Conservation (phyloP, 2,113 vertebrate species). For the Odocoileus hemionus region DNA sequence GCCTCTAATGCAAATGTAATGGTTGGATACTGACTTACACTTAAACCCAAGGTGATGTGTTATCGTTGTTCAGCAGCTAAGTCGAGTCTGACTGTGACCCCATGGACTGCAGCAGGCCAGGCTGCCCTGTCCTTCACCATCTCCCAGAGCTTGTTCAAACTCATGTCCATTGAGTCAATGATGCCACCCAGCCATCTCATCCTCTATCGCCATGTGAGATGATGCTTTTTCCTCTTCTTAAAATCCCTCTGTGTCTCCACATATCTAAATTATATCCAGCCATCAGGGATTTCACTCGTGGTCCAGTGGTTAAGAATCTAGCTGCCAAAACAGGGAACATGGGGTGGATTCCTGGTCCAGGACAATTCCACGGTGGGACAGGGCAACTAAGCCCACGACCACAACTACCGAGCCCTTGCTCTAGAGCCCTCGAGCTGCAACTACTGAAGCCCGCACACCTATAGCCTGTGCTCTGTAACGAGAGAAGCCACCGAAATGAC, state of each 20-base stretch:
- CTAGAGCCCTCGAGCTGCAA: neutral
- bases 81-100: neutral
- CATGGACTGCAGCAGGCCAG: neutral
- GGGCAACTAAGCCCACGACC: neutral
- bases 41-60: neutral
- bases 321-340: neutral
- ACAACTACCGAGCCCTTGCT: neutral
- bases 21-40: neutral
- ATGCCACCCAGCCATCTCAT: neutral
- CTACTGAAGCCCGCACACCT: neutral
- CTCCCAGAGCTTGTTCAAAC: neutral
- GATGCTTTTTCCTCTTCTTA: neutral
- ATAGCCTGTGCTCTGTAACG: neutral
- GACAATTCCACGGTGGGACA: neutral
- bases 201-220: neutral
- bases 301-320: neutral
- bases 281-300: neutral
- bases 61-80: neutral
- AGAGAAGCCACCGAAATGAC: neutral
- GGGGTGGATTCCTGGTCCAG: neutral
- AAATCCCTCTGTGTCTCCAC: neutral
- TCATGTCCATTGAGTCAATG: neutral
- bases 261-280: neutral
- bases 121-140: neutral
- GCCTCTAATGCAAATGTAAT: neutral